These are phyloP conservation scores for Trichogramma dendrolimi DNA, from an alignment of 2,888 invertebrate species.

Conservation along the genomic window DNA sequence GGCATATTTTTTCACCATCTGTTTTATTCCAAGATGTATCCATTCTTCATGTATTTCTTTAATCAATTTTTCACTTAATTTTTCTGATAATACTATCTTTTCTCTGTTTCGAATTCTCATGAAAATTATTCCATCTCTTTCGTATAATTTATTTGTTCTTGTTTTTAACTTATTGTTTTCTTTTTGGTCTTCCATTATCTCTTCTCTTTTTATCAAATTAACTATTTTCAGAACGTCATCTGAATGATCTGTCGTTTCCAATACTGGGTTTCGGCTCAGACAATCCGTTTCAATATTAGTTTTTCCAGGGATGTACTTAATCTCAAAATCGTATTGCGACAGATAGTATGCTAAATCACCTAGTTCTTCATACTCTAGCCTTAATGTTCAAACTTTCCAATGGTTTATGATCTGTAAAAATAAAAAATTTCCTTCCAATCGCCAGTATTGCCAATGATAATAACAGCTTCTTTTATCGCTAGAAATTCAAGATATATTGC, in stretches of 20 bases:
- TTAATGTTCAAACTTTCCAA: conserved; percentile 5
- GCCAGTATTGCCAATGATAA: conserved; percentile 34
- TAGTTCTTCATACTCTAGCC: neutral
- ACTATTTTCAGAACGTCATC: conserved; percentile 28
- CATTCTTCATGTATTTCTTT: conserved; percentile 17
- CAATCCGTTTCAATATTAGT: conserved; percentile 31
- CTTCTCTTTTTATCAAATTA: conserved; percentile 27
- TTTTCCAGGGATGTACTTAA: conserved; percentile 32
- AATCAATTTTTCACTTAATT: conserved; percentile 20
- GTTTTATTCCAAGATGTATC: conserved; percentile 24
- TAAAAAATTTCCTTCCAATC: conserved; percentile 11
- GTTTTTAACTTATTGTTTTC: conserved; percentile 18
- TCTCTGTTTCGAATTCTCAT: conserved; percentile 22
- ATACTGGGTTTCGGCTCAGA: conserved; percentile 31
- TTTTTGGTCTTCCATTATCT: conserved; percentile 28
- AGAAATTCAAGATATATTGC: conserved; percentile 33
- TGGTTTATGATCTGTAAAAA: conserved; percentile 8
- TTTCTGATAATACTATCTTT: conserved; percentile 28
- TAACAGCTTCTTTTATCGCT: conserved; percentile 34
- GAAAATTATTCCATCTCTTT: conserved; percentile 22
- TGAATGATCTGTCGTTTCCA: conserved; percentile 25
- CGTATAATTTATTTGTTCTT: conserved; percentile 23
- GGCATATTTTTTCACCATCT: conserved; percentile 23
- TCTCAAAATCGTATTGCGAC: conserved; percentile 3
- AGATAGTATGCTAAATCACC: conserved; percentile 5